A percentile compares a stretch with the other conserved stretches of the same genome.
phyloP scores from a whole-genome alignment of 2,888 invertebrate genomes.

The Athalia circularis region DNA sequence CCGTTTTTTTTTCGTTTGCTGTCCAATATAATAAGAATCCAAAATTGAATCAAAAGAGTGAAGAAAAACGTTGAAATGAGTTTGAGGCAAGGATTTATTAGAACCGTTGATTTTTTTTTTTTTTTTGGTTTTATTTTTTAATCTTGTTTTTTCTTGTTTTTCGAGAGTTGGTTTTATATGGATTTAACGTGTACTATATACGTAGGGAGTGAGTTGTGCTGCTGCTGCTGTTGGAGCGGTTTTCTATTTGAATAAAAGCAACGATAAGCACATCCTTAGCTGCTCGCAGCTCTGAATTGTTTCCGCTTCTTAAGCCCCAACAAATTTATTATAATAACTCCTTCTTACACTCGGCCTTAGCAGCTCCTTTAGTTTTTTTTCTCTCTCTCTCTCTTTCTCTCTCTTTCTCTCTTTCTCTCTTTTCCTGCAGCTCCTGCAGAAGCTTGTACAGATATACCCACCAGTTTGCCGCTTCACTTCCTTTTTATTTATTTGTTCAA shows the following conservation, averaged over 20 bases:
- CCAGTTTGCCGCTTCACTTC: conserved; percentile 22
- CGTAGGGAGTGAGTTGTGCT: not conserved
- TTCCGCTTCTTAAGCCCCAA: conserved; percentile 73
- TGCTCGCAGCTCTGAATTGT: conserved; percentile 72
- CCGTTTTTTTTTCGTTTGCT: too few relatives aligned
- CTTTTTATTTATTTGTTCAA: not conserved
- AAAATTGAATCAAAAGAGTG: too few relatives aligned
- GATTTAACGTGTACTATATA: too few relatives aligned
- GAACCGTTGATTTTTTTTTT: too few relatives aligned
- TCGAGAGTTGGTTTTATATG: not conserved
- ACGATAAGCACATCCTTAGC: conserved; percentile 73
- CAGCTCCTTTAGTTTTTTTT: conserved; percentile 56
- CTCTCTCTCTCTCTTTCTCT: conserved; percentile 50
- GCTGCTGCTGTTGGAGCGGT: conserved; percentile 15
- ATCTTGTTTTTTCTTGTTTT: not conserved
- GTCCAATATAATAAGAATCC: too few relatives aligned
- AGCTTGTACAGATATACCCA: not conserved
- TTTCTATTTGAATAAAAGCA: conserved; percentile 72
- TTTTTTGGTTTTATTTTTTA: too few relatives aligned
- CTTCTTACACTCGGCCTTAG: conserved; percentile 67
- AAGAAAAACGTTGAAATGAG: too few relatives aligned
- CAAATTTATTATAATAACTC: conserved; percentile 74
- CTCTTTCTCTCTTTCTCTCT: conserved; percentile 48
- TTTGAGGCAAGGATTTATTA: too few relatives aligned
- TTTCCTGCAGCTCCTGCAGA: not conserved